Evolutionary conservation across 2,888 invertebrate genomes (phyloP).

Genomic region (Cinara cedri): DNA sequence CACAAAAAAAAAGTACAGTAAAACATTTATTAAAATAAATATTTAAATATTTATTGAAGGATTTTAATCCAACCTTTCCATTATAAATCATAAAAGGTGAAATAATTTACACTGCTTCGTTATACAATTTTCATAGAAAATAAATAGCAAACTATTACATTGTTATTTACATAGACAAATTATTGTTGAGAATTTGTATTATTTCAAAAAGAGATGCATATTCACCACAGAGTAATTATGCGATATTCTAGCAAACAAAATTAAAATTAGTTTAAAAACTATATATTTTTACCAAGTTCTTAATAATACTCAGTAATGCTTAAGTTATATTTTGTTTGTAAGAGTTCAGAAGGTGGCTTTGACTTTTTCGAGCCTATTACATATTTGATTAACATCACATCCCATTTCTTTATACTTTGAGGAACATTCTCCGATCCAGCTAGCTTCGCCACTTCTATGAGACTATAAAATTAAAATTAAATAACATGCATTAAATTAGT

Average conservation of each 20-base stretch:
- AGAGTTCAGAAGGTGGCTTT: slow-evolving; percentile 43
- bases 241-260: not conserved
- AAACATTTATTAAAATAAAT: slow-evolving; percentile 43
- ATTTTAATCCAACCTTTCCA: slow-evolving; percentile 39
- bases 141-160: slow-evolving; percentile 41
- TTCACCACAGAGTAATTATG: slow-evolving; percentile 13
- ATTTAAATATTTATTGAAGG: slow-evolving; percentile 50
- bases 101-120: slow-evolving; percentile 42
- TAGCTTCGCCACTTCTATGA: slow-evolving; percentile 74
- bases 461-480: slow-evolving; percentile 67
- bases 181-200: slow-evolving; percentile 27
- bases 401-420: slow-evolving; percentile 53
- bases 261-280: slow-evolving; percentile 15
- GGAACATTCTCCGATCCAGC: slow-evolving; percentile 73
- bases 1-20: too few species aligned
- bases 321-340: not conserved
- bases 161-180: slow-evolving; percentile 32
- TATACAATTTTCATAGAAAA: slow-evolving; percentile 55
- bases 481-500: slow-evolving; percentile 16
- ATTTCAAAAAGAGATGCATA: slow-evolving; percentile 22
- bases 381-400: slow-evolving; percentile 43
- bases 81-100: slow-evolving; percentile 30
- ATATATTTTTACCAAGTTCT: not conserved
- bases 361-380: slow-evolving; percentile 41
- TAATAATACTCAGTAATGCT: slow-evolving; percentile 22